These are phyloP conservation scores for Ibidorhyncha struthersii DNA, from an alignment of 2,113 vertebrate genomes.

Conservation along the genomic window DNA sequence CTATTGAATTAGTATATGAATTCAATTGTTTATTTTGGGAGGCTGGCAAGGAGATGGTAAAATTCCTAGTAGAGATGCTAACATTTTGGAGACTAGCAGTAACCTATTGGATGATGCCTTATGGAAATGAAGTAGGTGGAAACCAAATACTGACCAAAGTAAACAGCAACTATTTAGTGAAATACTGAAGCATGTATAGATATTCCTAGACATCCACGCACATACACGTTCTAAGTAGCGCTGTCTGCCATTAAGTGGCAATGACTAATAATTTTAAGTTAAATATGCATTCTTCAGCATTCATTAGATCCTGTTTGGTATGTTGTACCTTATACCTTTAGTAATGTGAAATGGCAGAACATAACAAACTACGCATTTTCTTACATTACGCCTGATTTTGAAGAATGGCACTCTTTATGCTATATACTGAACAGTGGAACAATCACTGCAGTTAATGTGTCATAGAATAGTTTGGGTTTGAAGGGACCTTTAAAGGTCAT, in stretches of 20 bases:
- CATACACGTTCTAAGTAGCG: neutral
- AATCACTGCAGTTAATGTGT: neutral
- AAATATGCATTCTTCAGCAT: neutral
- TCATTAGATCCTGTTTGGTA: neutral
- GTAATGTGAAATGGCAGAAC: neutral
- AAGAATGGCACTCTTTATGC: neutral
- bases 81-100: neutral
- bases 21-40: constrained; percentile 7
- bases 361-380: neutral
- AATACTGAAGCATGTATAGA: neutral
- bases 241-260: neutral
- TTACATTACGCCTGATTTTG: neutral
- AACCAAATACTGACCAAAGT: neutral
- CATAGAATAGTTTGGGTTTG: neutral
- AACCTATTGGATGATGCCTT: neutral
- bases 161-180: neutral
- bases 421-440: neutral
- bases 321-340: neutral
- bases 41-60: neutral
- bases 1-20: neutral
- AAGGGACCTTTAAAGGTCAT: neutral
- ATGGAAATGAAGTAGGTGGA: neutral
- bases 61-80: neutral
- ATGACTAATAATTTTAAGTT: neutral
- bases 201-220: neutral